These are phyloP conservation scores for Micromussa lordhowensis DNA, from an alignment of 92 coral and sea anemone species.

Conservation along the genomic window DNA sequence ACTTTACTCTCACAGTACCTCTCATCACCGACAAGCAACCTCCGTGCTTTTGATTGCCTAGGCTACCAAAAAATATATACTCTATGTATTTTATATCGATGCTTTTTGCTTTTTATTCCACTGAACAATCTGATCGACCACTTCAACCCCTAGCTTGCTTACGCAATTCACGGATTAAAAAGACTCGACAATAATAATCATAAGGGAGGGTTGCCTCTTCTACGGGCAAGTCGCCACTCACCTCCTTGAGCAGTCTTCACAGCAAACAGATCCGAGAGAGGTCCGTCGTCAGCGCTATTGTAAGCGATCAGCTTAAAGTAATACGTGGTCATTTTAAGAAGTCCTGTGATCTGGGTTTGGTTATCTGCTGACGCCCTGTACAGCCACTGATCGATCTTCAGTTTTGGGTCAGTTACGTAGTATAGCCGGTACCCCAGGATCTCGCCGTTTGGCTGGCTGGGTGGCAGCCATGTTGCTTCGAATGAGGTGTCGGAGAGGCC, in stretches of 20 bases:
- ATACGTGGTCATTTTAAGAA: conserved; percentile 71
- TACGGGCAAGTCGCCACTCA: conserved; percentile 1
- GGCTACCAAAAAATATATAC: too few relatives aligned
- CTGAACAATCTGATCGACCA: too few relatives aligned
- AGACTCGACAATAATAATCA: too few relatives aligned
- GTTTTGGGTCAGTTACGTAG: conserved; percentile 68
- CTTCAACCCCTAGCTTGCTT: too few relatives aligned
- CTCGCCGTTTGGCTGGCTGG: conserved; percentile 79
- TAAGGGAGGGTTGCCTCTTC: neutral
- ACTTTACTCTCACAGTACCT: too few relatives aligned
- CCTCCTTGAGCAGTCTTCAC: conserved; percentile 94
- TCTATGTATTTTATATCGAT: too few relatives aligned
- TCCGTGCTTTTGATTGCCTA: too few relatives aligned
- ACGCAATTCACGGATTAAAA: too few relatives aligned
- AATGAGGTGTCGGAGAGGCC: conserved; percentile 81
- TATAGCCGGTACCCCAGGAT: conserved; percentile 77
- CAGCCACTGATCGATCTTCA: conserved; percentile 66
- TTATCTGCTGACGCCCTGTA: conserved; percentile 60
- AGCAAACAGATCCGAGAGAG: conserved; percentile 71
- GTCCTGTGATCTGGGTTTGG: conserved; percentile 59
- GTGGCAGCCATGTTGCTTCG: conserved; percentile 89
- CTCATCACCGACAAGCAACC: too few relatives aligned
- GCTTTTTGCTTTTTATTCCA: too few relatives aligned
- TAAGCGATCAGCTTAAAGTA: conserved; percentile 71
- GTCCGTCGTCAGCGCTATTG: conserved; percentile 80